Percentiles rank a stretch among this genome's conserved stretches.
Conservation (phyloP, 2,113 vertebrate genomes). For the Fukomys damarensis region DNA sequence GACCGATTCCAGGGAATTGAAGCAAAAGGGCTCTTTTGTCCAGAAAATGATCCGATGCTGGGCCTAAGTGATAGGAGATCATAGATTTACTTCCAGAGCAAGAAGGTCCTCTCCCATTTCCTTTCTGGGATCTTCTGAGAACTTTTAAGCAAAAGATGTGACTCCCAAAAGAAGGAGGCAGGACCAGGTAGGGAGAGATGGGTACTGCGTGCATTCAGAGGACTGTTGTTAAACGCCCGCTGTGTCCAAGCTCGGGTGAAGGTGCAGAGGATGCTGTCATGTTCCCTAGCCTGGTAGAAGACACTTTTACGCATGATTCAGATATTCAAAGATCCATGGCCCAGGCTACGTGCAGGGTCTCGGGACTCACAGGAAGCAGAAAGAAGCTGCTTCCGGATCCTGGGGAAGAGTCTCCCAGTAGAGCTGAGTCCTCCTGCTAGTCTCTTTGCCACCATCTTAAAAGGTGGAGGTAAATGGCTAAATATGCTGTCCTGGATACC, state of each 20-base stretch:
- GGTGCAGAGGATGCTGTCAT: no score
- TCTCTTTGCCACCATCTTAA: neutral
- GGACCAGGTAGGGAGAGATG: neutral
- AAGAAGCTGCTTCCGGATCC: neutral
- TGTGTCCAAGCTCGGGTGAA: neutral
- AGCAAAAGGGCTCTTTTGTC: constrained; percentile 16
- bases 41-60: neutral
- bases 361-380: neutral
- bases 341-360: neutral
- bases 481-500: neutral
- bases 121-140: neutral
- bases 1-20: neutral
- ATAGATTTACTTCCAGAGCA: accelerated
- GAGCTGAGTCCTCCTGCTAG: neutral
- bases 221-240: neutral
- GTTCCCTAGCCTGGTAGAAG: neutral
- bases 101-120: neutral
- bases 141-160: neutral
- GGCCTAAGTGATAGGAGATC: no score
- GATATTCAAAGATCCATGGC: neutral
- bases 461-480: neutral
- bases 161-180: neutral
- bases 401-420: neutral
- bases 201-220: accelerated
- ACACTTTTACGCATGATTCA: accelerated